These are phyloP conservation scores for Magallana nippona DNA, from an alignment of 2,888 invertebrate species.

Conservation along the genomic window DNA sequence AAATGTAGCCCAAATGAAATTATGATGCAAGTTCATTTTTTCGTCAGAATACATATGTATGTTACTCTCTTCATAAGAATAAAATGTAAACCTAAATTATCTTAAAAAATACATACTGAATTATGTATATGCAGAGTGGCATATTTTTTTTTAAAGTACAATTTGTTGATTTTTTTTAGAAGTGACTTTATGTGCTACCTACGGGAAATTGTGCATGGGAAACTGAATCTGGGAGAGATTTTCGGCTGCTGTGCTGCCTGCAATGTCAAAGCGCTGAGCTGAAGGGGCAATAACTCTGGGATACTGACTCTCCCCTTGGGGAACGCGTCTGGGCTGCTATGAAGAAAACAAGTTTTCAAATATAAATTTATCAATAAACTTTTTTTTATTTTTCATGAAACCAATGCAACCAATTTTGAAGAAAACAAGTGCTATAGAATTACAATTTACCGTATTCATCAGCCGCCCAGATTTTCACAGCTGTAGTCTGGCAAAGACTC, in stretches of 20 bases:
- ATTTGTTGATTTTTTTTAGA: too few species aligned
- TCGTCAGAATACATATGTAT: too few species aligned
- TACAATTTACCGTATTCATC: constrained; percentile 9
- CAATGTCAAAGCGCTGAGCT: constrained; percentile 55
- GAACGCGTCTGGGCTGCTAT: constrained; percentile 56
- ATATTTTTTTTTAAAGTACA: too few species aligned
- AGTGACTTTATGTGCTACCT: constrained; percentile 37
- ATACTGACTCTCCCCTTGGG: constrained; percentile 56
- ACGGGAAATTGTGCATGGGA: constrained; percentile 58
- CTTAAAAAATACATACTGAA: too few species aligned
- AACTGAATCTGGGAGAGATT: constrained; percentile 54
- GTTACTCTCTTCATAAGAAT: too few species aligned
- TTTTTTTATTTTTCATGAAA: not conserved
- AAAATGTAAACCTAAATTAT: too few species aligned
- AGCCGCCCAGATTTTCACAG: constrained; percentile 32
- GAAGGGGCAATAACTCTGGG: constrained; percentile 51
- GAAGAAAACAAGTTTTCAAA: constrained; percentile 23
- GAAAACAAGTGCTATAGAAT: not conserved
- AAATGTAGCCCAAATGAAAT: too few species aligned
- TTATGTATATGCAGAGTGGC: too few species aligned
- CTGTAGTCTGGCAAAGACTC: not conserved
- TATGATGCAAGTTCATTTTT: too few species aligned
- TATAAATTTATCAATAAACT: not conserved
- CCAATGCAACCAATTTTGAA: too few species aligned
- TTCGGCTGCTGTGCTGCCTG: constrained; percentile 32